Conservation (phyloP, 2,888 invertebrate species). For the Bugula neritina region DNA sequence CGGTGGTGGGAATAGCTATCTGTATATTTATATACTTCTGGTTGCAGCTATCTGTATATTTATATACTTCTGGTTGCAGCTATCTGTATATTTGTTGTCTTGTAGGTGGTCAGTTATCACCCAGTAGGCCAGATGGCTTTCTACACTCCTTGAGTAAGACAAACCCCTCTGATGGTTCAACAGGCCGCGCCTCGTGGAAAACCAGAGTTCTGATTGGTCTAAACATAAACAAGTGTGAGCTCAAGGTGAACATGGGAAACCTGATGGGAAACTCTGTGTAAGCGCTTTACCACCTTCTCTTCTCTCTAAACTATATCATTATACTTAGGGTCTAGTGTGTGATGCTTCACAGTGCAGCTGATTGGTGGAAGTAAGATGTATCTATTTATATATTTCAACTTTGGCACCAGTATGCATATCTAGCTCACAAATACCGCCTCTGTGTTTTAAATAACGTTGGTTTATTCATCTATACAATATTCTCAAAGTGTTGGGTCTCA, state of each 20-base stretch:
- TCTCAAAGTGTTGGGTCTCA: too few relatives aligned
- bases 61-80: neutral
- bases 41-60: neutral
- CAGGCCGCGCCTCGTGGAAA: slow-evolving; percentile 68
- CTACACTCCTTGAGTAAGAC: neutral
- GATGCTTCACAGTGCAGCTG: too few relatives aligned
- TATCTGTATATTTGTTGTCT: neutral
- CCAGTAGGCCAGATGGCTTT: neutral
- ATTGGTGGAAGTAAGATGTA: too few relatives aligned
- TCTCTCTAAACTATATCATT: too few relatives aligned
- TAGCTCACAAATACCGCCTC: too few relatives aligned
- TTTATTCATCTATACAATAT: too few relatives aligned
- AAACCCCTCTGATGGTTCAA: neutral
- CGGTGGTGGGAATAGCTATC: neutral
- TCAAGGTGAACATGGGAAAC: slow-evolving; percentile 99
- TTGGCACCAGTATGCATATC: too few relatives aligned
- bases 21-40: neutral
- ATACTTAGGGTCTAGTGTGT: too few relatives aligned
- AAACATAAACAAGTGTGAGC: slow-evolving; percentile 89
- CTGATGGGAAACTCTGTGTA: slow-evolving; percentile 95
- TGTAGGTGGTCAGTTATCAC: slow-evolving; percentile 9
- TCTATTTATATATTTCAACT: too few relatives aligned
- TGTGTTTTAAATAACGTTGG: too few relatives aligned
- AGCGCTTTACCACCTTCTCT: too few relatives aligned
- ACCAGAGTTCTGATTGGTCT: slow-evolving; percentile 90